A percentile compares a stretch with the other conserved stretches of the same genome.
Conservation (phyloP, 2,113 vertebrate genomes). For the Vulpes ferrilata region DNA sequence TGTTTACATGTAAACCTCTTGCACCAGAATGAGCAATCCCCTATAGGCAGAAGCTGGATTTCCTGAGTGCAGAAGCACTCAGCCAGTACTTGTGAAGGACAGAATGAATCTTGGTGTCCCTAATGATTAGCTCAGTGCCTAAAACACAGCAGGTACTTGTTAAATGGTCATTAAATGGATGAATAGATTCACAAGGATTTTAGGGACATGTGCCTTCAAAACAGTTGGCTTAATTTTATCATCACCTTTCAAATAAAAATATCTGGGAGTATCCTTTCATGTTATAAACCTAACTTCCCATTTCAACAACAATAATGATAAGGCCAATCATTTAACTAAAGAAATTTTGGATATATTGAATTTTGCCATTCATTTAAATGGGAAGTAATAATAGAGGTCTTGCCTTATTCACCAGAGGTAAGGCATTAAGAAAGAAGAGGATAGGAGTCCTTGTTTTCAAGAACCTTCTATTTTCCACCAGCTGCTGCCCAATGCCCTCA, state of each 20-base stretch:
- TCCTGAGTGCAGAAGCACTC: neutral
- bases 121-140: neutral
- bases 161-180: neutral
- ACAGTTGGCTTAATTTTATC: neutral
- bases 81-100: neutral
- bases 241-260: slow-evolving; percentile 28
- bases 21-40: neutral
- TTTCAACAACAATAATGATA: neutral
- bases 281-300: neutral
- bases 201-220: neutral
- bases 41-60: neutral
- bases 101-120: neutral
- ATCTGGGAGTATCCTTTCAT: neutral
- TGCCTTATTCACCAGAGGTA: neutral
- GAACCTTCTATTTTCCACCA: neutral
- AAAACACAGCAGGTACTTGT: neutral
- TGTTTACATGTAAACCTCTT: neutral
- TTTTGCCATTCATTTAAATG: neutral
- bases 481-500: neutral
- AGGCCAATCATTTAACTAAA: neutral
- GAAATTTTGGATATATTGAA: neutral
- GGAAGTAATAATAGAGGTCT: neutral
- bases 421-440: neutral
- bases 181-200: neutral
- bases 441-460: neutral